Evolutionary conservation across 2,797 vertebrate species (phyloP).

Genomic region (Dromococcyx pavoninus): DNA sequence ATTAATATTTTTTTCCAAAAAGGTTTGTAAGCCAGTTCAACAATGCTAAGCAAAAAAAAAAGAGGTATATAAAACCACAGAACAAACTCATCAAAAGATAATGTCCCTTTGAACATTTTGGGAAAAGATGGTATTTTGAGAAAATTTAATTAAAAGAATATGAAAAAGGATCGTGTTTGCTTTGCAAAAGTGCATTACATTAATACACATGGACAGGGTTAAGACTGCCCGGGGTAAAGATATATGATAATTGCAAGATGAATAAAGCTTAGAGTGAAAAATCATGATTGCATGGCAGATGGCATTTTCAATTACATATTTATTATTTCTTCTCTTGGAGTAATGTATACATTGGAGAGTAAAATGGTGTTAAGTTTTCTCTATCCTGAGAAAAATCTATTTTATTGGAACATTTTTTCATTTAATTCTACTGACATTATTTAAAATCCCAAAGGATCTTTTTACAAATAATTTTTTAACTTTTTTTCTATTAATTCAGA

Average conservation of each 20-base stretch:
- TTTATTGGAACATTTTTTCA: background rate
- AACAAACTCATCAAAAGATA: background rate
- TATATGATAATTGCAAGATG: background rate
- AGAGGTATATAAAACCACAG: background rate
- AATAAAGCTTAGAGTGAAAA: background rate
- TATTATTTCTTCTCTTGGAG: background rate
- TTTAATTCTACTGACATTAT: background rate
- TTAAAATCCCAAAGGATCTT: background rate
- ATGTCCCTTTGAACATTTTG: background rate
- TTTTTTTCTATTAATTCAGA: background rate
- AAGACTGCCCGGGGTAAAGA: background rate
- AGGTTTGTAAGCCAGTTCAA: background rate
- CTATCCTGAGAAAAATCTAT: background rate
- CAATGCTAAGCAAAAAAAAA: background rate
- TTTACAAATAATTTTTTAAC: too few species aligned
- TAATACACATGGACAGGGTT: background rate
- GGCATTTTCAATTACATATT: background rate
- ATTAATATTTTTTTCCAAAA: background rate
- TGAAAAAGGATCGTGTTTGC: background rate
- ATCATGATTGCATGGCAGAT: background rate
- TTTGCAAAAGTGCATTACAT: background rate
- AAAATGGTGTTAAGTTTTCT: background rate
- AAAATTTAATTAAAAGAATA: background rate
- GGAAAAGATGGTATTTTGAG: too few species aligned
- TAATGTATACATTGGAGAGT: background rate